phyloP scores from a whole-genome alignment of 2,113 vertebrate species.

The Callaeas wilsoni region DNA sequence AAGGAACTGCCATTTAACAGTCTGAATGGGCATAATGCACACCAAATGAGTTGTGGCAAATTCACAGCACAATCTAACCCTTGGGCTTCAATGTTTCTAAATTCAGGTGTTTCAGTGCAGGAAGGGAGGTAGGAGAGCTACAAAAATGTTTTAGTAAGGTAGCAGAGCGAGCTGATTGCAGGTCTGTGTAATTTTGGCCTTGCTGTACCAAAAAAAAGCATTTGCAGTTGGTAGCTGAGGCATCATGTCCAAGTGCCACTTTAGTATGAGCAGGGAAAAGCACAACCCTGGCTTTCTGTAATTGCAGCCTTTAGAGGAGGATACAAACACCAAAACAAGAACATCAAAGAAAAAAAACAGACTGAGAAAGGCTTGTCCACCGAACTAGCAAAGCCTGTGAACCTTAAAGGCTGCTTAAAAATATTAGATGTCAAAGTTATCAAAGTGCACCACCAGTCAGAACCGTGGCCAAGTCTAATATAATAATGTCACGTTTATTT shows the following conservation, averaged over 20 bases:
- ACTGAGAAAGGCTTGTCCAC: background rate
- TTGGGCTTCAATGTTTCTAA: background rate
- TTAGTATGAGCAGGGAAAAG: background rate
- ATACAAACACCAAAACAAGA: background rate
- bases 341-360: background rate
- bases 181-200: background rate
- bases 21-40: background rate
- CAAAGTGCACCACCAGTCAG: background rate
- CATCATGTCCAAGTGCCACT: background rate
- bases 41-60: background rate
- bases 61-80: background rate
- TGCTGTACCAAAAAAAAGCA: background rate
- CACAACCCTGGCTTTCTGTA: background rate
- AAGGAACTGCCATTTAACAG: background rate
- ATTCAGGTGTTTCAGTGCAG: background rate
- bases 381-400: background rate
- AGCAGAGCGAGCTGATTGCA: background rate
- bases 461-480: background rate
- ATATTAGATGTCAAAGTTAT: background rate
- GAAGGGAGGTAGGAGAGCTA: background rate
- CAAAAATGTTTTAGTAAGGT: background rate
- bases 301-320: background rate
- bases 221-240: background rate
- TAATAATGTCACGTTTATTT: conserved; percentile 54
- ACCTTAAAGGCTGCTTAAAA: background rate